phyloP scores from a whole-genome alignment of 2,797 vertebrate species.

The Aratinga solstitialis region DNA sequence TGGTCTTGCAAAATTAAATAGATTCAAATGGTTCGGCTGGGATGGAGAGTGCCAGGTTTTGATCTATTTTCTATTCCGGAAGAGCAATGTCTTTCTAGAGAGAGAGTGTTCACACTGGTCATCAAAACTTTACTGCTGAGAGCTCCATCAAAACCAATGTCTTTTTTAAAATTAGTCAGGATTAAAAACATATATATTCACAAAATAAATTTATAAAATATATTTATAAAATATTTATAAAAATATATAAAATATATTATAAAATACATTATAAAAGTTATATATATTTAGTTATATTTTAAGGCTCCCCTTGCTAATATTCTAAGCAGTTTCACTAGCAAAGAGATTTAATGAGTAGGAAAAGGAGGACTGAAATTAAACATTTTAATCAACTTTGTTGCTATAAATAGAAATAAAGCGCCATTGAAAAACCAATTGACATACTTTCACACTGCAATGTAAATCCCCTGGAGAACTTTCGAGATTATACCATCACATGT shows the following conservation, averaged over 20 bases:
- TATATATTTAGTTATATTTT: background rate
- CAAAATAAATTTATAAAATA: background rate
- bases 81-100: background rate
- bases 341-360: background rate
- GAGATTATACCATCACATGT: background rate
- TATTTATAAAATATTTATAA: background rate
- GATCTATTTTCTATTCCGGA: background rate
- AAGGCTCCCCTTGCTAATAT: background rate
- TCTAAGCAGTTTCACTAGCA: background rate
- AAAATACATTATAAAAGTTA: background rate
- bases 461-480: background rate
- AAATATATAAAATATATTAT: background rate
- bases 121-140: background rate
- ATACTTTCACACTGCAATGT: background rate
- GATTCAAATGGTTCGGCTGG: background rate
- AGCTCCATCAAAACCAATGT: background rate
- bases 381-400: background rate
- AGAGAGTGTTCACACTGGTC: background rate
- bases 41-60: background rate
- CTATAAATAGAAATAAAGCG: slow-evolving; percentile 31
- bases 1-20: background rate
- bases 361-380: background rate
- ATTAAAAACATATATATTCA: background rate
- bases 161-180: background rate
- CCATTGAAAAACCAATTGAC: background rate